Evolutionary conservation across 2,113 vertebrate genomes (phyloP).

Genomic region (Noctilio leporinus): DNA sequence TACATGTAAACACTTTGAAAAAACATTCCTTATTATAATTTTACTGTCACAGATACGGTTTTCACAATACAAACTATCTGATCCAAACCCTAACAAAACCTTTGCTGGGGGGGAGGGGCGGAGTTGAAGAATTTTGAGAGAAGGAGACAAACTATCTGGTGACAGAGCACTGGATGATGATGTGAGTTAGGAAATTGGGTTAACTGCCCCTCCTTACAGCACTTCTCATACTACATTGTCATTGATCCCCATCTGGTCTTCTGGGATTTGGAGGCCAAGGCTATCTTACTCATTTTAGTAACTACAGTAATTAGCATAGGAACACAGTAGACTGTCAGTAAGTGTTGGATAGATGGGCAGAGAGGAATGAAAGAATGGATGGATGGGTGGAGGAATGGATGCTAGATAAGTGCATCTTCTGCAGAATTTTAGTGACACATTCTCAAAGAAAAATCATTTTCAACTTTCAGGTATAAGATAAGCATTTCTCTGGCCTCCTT

Average conservation of each 20-base stretch:
- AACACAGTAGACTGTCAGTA: not conserved
- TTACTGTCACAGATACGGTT: not conserved
- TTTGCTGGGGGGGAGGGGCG: not conserved
- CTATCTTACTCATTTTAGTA: not conserved
- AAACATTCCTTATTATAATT: not conserved
- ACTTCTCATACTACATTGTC: not conserved
- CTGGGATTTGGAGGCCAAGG: not conserved
- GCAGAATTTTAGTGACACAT: not conserved
- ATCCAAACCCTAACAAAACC: not conserved
- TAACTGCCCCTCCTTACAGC: rapidly evolving
- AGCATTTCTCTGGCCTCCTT: not conserved
- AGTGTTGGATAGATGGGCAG: no score
- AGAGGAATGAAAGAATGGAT: rapidly evolving
- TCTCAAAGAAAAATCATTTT: not conserved
- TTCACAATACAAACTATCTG: not conserved
- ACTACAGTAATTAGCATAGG: not conserved
- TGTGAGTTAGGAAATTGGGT: not conserved
- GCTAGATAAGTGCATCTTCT: not conserved
- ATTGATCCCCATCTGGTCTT: not conserved
- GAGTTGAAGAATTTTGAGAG: not conserved
- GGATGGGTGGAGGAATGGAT: not conserved
- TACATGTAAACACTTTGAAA: not conserved
- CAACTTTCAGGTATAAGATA: not conserved
- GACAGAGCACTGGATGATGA: not conserved
- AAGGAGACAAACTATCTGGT: not conserved